Evolutionary conservation across 2,797 vertebrate genomes (phyloP).

Genomic region (Chanos chanos): DNA sequence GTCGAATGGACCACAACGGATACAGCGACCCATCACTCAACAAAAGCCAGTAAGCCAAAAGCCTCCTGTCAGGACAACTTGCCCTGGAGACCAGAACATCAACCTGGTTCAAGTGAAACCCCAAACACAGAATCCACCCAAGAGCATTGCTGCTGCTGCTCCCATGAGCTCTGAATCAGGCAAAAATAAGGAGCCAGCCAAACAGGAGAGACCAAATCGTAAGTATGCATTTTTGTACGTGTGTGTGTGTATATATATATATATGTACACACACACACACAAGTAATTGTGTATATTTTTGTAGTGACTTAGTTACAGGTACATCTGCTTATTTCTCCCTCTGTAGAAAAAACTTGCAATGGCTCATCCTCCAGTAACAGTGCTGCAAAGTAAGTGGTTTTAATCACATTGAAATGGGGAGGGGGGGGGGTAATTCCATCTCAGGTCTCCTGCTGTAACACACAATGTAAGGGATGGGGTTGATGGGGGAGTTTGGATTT

Average conservation of each 20-base stretch:
- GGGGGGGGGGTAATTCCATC: no score
- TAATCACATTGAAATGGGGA: background rate
- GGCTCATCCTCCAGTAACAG: conserved; percentile 9
- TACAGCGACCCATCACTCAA: conserved; percentile 58
- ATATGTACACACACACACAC: background rate
- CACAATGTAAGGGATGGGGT: no score
- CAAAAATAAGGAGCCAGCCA: conserved; percentile 40
- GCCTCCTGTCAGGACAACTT: conserved; percentile 29
- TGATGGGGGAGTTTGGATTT: no score
- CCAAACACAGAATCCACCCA: conserved; percentile 13
- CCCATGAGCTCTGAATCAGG: background rate
- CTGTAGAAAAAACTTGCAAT: conserved; percentile 51
- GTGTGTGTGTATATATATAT: background rate
- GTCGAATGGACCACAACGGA: conserved; percentile 66
- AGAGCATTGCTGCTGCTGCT: background rate
- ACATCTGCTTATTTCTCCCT: background rate
- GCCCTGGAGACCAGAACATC: conserved; percentile 54
- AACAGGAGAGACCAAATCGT: conserved; percentile 57
- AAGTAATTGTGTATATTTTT: background rate
- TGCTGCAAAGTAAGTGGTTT: conserved; percentile 53
- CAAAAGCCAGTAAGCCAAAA: conserved; percentile 49
- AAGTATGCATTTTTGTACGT: conserved; percentile 32
- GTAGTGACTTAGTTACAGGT: background rate
- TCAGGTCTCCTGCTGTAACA: no score
- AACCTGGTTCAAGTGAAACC: conserved; percentile 40